Base-by-base conservation (phyloP, 2,888 invertebrate species). In the Fragum fragum region DNA sequence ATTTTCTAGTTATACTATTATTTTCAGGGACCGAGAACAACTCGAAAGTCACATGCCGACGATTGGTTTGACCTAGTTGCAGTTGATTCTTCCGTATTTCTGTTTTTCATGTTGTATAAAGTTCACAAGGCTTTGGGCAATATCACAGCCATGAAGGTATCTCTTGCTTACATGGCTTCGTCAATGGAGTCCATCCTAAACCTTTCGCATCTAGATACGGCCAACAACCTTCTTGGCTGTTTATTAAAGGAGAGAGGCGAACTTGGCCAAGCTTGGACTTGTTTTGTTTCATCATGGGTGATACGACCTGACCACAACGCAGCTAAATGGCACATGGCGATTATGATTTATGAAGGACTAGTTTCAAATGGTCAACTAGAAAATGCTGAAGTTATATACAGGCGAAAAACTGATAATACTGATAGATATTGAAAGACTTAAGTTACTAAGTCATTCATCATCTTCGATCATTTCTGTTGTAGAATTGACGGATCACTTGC, bases 241-340 rank as follows among this genome's bases (percentile, higher is more conserved):
- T 36, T 73, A 11, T 32, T 72, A 23, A 78, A 78, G 47, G 73
- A 73, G 55, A 53, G 32, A 21, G 78, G 73, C 23, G 11, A 78
- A 26, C 14, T 47, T 1, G 16, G 29, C 9, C 32, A 55, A 1
- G 78, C 78, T 36, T 68, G 68, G 57, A 32, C 59, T 29, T 73
- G 78, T 42, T 78, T 73, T 36, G 6, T 9, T 18, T 32, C 36
- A 6, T 78, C 78, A 7, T 68, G 68, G 69, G 21, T 26, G 0
- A 26, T 73, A 14, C 53, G 73, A 69, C 78, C 73, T 9, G 68
- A 66, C 29, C 69, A 69, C 59, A 78, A 78, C 47, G 78, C 78
- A 14, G 73, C 78, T 5, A 73, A 68, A 28, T 78, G 78, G 78
- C 78, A 78, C 57, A 73, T 78, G 68, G 66, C 73, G 7, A 68